A percentile compares a stretch with the other conserved stretches of the same genome.
These are phyloP conservation scores for Pseudoatta argentina DNA, from an alignment of 1,140 invertebrate species.

Conservation along the genomic window DNA sequence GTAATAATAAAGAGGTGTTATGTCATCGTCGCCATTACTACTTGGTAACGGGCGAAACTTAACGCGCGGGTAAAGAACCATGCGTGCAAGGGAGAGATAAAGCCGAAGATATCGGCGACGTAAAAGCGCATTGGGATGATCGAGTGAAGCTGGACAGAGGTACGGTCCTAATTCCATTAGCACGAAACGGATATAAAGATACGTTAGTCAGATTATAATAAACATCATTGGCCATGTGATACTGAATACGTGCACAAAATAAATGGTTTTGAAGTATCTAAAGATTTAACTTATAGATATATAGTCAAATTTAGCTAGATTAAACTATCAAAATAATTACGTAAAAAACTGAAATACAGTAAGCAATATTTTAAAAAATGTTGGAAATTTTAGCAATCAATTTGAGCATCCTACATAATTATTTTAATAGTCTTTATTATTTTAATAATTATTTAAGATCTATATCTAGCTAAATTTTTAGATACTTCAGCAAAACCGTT, in stretches of 20 bases:
- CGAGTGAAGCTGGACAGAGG: conserved; percentile 42
- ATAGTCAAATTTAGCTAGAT: too few relatives aligned
- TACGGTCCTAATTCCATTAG: conserved; percentile 78
- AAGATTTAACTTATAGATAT: too few relatives aligned
- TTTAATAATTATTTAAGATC: too few relatives aligned
- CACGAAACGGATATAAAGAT: conserved; percentile 68
- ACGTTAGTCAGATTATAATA: conserved; percentile 76
- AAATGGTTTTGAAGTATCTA: too few relatives aligned
- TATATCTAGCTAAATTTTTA: too few relatives aligned
- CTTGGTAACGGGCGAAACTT: conserved; percentile 59
- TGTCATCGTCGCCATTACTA: conserved; percentile 71
- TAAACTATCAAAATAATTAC: too few relatives aligned
- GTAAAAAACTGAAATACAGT: too few relatives aligned
- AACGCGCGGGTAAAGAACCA: conserved; percentile 17
- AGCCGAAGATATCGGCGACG: conserved; percentile 29
- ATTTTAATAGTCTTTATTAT: too few relatives aligned
- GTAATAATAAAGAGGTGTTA: conserved; percentile 74
- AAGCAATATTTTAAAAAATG: too few relatives aligned
- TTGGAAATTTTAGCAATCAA: too few relatives aligned
- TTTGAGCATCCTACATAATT: too few relatives aligned
- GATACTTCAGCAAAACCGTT: too few relatives aligned
- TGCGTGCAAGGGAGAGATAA: conserved; percentile 36
- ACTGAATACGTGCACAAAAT: conserved; percentile 71
- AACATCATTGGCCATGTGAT: conserved; percentile 57
- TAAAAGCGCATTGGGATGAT: conserved; percentile 61